These are phyloP conservation scores for Calephelis nemesis DNA, from an alignment of 1,140 invertebrate species.

Conservation along the genomic window DNA sequence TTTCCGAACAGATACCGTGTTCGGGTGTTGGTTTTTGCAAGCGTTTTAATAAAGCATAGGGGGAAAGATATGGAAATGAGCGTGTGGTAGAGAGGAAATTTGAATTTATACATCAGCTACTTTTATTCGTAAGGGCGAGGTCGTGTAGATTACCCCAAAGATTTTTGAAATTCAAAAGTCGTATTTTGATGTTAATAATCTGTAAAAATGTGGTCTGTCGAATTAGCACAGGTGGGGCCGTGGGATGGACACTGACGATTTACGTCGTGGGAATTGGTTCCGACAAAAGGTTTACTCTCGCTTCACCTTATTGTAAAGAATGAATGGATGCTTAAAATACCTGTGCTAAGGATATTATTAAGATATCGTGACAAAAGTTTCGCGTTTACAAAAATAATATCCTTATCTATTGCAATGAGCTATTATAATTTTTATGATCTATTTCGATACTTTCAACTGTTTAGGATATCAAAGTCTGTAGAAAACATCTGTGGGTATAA, in stretches of 20 bases:
- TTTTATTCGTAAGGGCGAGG: conserved; percentile 70
- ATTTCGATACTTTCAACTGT: too few relatives aligned
- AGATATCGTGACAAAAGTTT: not conserved
- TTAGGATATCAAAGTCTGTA: too few relatives aligned
- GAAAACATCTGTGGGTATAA: too few relatives aligned
- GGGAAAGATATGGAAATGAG: conserved; percentile 77
- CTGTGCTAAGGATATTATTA: not conserved
- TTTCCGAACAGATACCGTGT: conserved; percentile 76
- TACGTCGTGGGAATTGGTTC: conserved; percentile 22
- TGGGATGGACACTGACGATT: conserved; percentile 3
- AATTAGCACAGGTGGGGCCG: conserved; percentile 19
- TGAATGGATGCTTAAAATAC: not conserved
- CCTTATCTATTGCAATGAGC: not conserved
- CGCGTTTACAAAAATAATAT: not conserved
- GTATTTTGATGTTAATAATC: conserved; percentile 28
- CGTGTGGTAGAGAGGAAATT: conserved; percentile 76
- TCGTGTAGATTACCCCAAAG: conserved; percentile 46
- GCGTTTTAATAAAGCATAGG: conserved; percentile 76
- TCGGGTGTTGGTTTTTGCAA: conserved; percentile 71
- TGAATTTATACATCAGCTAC: conserved; percentile 78
- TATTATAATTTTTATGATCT: too few relatives aligned
- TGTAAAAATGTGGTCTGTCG: conserved; percentile 23
- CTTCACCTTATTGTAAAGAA: not conserved
- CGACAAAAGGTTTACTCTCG: conserved; percentile 6
- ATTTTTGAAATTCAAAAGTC: conserved; percentile 49